Conservation (phyloP, 2,113 vertebrate genomes). For the Athene noctua region DNA sequence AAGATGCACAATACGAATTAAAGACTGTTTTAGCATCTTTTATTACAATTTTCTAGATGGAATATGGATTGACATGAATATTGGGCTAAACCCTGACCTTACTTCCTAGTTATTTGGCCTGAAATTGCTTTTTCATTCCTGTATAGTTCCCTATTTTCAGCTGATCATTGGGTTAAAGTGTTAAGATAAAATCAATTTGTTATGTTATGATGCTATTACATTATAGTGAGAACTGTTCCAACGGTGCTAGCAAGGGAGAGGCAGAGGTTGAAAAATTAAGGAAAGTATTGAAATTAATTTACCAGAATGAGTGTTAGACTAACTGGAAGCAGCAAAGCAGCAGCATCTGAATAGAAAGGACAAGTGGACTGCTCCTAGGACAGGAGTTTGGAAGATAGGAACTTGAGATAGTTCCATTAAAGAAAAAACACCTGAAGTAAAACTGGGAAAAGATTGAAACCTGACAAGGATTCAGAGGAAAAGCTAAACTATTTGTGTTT, state of each 20-base stretch:
- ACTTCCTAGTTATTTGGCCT: no score
- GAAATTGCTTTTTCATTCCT: no score
- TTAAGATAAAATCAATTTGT: no score
- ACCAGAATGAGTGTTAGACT: neutral
- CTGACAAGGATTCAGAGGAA: neutral
- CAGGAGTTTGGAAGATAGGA: neutral
- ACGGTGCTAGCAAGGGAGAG: neutral
- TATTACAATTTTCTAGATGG: no score
- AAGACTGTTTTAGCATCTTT: no score
- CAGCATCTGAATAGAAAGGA: neutral
- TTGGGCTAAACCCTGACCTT: no score
- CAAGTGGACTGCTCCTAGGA: neutral
- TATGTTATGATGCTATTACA: no score
- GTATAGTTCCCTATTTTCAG: no score
- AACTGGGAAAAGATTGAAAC: neutral
- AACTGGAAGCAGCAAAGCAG: neutral
- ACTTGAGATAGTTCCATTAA: neutral
- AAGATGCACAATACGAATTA: no score
- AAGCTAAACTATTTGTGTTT: neutral
- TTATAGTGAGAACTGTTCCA: neutral
- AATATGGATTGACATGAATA: no score
- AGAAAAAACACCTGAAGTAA: neutral
- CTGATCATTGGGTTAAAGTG: no score
- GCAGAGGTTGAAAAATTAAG: neutral
- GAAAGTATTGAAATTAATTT: neutral